Conservation (phyloP, 2,888 invertebrate species). For the Athrips mouffetella region DNA sequence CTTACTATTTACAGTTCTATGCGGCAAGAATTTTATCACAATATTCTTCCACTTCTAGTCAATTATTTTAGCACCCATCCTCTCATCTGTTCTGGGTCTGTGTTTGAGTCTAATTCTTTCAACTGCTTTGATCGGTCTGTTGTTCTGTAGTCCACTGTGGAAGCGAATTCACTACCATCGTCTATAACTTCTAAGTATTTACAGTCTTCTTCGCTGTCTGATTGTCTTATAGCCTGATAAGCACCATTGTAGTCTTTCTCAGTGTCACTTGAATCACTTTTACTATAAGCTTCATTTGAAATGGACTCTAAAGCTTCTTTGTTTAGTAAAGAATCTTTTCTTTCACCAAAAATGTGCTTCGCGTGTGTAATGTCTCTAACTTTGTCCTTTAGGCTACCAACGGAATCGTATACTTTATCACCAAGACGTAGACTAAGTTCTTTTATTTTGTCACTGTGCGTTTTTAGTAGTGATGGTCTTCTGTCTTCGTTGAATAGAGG, state of each 20-base stretch:
- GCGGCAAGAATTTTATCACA: slow-evolving; percentile 11
- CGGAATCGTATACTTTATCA: slow-evolving; percentile 59
- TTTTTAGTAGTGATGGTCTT: slow-evolving; percentile 34
- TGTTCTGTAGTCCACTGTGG: slow-evolving; percentile 18
- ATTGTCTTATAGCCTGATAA: slow-evolving; percentile 46
- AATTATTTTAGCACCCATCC: too few relatives aligned
- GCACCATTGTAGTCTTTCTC: slow-evolving; percentile 32
- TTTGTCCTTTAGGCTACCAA: slow-evolving; percentile 50
- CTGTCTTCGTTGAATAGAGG: slow-evolving; percentile 25
- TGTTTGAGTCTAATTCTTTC: slow-evolving; percentile 35
- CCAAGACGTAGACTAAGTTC: slow-evolving; percentile 49
- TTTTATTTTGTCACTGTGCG: slow-evolving; percentile 49
- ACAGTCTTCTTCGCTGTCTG: slow-evolving; percentile 58
- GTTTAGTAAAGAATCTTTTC: slow-evolving; percentile 42
- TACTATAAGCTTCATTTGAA: slow-evolving; percentile 44
- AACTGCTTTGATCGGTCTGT: slow-evolving; percentile 32
- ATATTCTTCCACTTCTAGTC: slow-evolving; percentile 28
- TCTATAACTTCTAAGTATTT: slow-evolving; percentile 67
- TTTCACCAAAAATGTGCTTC: slow-evolving; percentile 43
- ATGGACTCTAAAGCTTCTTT: slow-evolving; percentile 31
- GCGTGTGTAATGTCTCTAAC: slow-evolving; percentile 46
- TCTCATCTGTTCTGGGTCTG: slow-evolving; percentile 27
- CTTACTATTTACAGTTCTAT: too few relatives aligned
- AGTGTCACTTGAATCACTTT: slow-evolving; percentile 40
- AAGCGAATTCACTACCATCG: slow-evolving; percentile 58